These are phyloP conservation scores for Acanthis flammea DNA, from an alignment of 2,797 vertebrate species.

Conservation along the genomic window DNA sequence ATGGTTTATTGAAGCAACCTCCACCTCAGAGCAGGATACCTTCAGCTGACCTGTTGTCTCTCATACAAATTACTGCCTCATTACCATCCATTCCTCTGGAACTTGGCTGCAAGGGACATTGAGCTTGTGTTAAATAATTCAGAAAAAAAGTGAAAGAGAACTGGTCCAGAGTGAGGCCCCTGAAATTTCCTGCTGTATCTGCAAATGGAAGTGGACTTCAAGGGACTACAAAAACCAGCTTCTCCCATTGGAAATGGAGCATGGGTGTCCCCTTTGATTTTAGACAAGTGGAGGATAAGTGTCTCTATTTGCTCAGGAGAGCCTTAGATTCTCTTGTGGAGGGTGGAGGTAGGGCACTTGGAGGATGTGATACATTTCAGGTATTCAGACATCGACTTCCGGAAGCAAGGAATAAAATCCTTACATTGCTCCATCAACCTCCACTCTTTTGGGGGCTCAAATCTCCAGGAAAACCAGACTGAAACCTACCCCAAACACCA, in stretches of 20 bases:
- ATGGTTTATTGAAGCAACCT: constrained; percentile 4
- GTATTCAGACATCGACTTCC: background rate
- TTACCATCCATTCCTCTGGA: background rate
- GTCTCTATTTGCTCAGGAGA: background rate
- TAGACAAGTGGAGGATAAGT: background rate
- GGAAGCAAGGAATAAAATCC: background rate
- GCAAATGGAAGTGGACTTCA: background rate
- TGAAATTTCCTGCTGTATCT: background rate
- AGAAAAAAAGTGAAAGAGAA: background rate
- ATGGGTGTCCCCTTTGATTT: background rate
- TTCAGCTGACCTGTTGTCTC: constrained; percentile 4
- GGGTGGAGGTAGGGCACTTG: background rate
- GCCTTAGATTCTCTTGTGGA: background rate
- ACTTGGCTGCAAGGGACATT: background rate
- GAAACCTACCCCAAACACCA: background rate
- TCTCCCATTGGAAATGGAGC: background rate
- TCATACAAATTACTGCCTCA: background rate
- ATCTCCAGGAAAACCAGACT: background rate
- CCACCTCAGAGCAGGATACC: background rate
- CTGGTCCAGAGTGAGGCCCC: background rate
- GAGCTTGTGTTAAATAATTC: background rate
- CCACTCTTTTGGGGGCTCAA: background rate
- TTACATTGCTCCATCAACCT: background rate
- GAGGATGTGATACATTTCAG: background rate
- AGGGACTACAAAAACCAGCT: background rate